Conservation (phyloP, 92 coral and sea anemone species). For the Porites rus region DNA sequence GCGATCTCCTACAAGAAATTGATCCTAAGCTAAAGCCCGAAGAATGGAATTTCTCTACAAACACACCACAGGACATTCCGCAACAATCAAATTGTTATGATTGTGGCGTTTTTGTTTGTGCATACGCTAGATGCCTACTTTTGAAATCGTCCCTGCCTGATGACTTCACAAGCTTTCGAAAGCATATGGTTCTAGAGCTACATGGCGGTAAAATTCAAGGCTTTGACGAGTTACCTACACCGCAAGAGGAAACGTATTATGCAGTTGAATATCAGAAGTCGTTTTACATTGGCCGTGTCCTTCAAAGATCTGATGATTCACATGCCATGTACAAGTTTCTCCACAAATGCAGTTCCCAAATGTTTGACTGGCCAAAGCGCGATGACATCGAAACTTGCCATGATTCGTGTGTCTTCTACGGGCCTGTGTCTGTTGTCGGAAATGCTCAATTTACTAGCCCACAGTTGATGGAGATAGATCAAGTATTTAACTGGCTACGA, state of each 20-base stretch:
- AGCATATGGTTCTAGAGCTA: constrained; percentile 20
- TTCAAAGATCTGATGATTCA: background rate
- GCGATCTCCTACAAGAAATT: background rate
- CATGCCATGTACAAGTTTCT: background rate
- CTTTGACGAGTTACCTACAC: constrained; percentile 18
- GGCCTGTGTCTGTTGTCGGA: constrained; percentile 36
- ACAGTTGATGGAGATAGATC: constrained; percentile 48
- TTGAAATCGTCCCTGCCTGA: constrained; percentile 6
- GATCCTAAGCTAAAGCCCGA: constrained; percentile 36
- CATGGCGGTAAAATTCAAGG: background rate
- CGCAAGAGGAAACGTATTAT: constrained; percentile 23
- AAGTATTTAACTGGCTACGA: constrained; percentile 34
- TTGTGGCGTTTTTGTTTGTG: constrained; percentile 58
- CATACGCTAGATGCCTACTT: constrained; percentile 50
- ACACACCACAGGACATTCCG: constrained; percentile 36
- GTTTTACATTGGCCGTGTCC: constrained; percentile 15
- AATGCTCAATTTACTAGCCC: constrained; percentile 46
- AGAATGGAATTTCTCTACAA: constrained; percentile 47
- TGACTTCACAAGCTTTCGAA: constrained; percentile 1
- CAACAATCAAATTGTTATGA: constrained; percentile 58
- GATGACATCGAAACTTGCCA: constrained; percentile 31
- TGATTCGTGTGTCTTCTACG: constrained; percentile 44
- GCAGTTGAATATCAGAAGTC: constrained; percentile 5
- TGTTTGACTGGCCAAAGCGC: constrained; percentile 13
- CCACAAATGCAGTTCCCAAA: background rate